Evolutionary conservation across 2,113 vertebrate species (phyloP), one percentile per base, ranked within the genome.

Genomic region (Ondatra zibethicus): DNA sequence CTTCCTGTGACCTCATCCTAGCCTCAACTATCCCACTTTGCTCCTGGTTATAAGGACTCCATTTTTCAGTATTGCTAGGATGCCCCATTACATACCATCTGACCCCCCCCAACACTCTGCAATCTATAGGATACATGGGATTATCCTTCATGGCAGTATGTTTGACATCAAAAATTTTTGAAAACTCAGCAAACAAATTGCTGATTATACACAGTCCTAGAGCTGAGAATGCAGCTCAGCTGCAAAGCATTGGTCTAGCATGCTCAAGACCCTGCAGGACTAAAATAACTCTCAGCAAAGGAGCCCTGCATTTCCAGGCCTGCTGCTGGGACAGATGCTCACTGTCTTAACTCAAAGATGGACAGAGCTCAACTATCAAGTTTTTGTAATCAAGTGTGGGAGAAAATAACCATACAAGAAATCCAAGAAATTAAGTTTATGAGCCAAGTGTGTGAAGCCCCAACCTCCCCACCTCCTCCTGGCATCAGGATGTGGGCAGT

Each of bases 361-460:
- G 82, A 29, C 13, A 31, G 0, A 8, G 1, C 47, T 14, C 45
- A 12, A 66, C 13, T 63, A 12, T 25, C 65, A 42, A 78, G 27
- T n/a, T 45, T 68, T 77, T 21, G 84, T 1, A 10, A 33, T 27
- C 1, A 70, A 66, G 3, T 91, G 85, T 27, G 78, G 27, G 89
- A 81, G 19, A 80, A 91, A 70, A 61, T 5, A 31, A 95, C 11
- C 65, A 77, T 42, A 80, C 25, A 63, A 39, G 14, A 95, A 73
- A 36, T 68, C 76, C 31, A 13, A 5, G 47, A 72, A 84, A 78
- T 36, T 84, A 39, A 63, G 84, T 85, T 96, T 88, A 96, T 93
- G 94, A 25, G 65, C 61, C 27, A 82, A 81, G 76, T 65, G 2
- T 31, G 25, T 63, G 77, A 31, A 3, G 42, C 4, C 7, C 50